Base-by-base conservation (phyloP, 2,797 vertebrate species). In the Alfaro cultratus region DNA sequence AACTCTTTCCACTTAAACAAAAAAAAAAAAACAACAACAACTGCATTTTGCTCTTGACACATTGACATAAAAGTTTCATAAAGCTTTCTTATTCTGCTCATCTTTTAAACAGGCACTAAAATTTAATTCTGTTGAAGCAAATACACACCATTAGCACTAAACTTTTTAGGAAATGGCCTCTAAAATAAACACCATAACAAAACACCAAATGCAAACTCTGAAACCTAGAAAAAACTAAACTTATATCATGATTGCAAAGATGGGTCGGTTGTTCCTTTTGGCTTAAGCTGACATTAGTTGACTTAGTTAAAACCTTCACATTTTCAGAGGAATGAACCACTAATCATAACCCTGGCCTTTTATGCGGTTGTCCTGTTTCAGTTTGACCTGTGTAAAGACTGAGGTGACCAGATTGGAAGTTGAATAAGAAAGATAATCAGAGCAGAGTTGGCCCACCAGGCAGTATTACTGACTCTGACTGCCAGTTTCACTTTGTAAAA, bases 41-140 rank as follows among this genome's bases (percentile, higher is more conserved):
- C 49, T 53, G 51, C 51, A 26, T 10, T 26, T 53, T 53, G 8
- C 21, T 51, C 7, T 51, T 51, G 8, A 53, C 51, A 53, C 51
- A 53, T 53, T 9, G 8, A 53, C 51, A 53, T 26, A 53, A 26
- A 3, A 26, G 41, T 45, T 29, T 5, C 41, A 46, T 71, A 71
- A 82, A 70, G 7, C 36, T 34, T 5, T 21, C 45, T 41, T 39
- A 67, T 26, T 70, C 1, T n/a, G 43, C 18, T 62, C 11, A n/a
- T 55, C 26, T 55, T 46, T 74, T 62, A 26, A 57, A 85, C 64
- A n/a, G 13, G 15, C 23, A 62, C 1, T 57, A 79, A 41, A 78
- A 53, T 13, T 73, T 26, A 72, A 45, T 26, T 77, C 23, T 77
- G 57, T 57, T 49, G 18, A 47, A n/a, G 36, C 8, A 36, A 29